These are phyloP conservation scores for Neelides sp. DNA, from an alignment of 1,140 invertebrate species.

Conservation along the genomic window DNA sequence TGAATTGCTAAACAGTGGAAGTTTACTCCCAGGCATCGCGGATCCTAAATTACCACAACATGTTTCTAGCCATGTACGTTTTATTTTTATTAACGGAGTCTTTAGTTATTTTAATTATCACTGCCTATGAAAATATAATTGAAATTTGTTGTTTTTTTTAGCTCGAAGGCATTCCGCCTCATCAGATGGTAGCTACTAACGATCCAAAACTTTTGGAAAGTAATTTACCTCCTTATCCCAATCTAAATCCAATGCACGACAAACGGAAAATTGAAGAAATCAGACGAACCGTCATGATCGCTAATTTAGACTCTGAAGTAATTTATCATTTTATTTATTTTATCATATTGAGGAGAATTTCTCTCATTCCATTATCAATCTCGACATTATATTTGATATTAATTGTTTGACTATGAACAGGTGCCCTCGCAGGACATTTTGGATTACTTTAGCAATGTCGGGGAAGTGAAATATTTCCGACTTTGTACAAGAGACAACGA, in stretches of 20 bases:
- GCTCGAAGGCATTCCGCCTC: conserved; percentile 66
- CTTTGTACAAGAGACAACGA: conserved; percentile 74
- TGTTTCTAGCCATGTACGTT: conserved; percentile 57
- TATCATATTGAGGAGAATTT: background rate
- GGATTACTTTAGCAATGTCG: conserved; percentile 69
- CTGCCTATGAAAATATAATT: conserved; percentile 6
- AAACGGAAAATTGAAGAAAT: conserved; percentile 91
- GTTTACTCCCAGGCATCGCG: conserved; percentile 59
- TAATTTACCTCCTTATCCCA: conserved; percentile 80
- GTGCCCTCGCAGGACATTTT: conserved; percentile 58
- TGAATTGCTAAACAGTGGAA: conserved; percentile 75
- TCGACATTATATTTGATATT: conserved; percentile 10
- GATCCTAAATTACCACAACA: conserved; percentile 77
- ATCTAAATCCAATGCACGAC: conserved; percentile 78
- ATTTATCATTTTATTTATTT: conserved; percentile 27
- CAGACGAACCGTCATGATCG: conserved; percentile 68
- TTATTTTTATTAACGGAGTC: background rate
- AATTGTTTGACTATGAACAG: conserved; percentile 22
- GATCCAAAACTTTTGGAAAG: conserved; percentile 76
- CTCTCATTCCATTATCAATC: background rate
- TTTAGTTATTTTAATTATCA: too few species aligned
- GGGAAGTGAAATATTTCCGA: conserved; percentile 90
- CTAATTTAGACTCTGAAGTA: conserved; percentile 57
- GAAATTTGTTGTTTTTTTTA: conserved; percentile 36
- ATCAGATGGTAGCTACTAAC: conserved; percentile 71